Conservation (phyloP, 1,140 invertebrate genomes). For the Drosophila gunungcola region DNA sequence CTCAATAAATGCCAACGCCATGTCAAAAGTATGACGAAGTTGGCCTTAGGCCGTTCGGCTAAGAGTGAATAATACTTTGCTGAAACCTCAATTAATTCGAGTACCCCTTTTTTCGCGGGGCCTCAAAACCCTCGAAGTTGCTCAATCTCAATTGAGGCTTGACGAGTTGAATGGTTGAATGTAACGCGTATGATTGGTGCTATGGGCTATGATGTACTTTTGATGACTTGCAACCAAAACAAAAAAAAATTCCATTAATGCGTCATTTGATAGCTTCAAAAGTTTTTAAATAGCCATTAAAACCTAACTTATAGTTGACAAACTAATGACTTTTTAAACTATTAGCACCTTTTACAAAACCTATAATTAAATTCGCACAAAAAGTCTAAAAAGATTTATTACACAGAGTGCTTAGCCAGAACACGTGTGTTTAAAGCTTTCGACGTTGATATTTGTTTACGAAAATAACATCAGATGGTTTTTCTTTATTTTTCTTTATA, state of each 20-base stretch:
- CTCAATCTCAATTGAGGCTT: slow-evolving; percentile 25
- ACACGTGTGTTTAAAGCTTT: background rate
- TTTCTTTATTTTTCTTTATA: too few relatives aligned
- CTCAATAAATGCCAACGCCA: slow-evolving; percentile 27
- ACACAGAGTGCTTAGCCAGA: background rate
- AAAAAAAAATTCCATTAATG: slow-evolving; percentile 37
- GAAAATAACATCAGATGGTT: background rate
- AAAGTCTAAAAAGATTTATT: background rate
- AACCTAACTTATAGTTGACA: background rate
- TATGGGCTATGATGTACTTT: slow-evolving; percentile 25
- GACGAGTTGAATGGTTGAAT: slow-evolving; percentile 23
- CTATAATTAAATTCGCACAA: slow-evolving; percentile 14
- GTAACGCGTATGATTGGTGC: slow-evolving; percentile 22
- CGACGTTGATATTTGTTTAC: background rate
- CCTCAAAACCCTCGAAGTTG: slow-evolving; percentile 22
- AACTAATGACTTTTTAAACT: slow-evolving; percentile 17
- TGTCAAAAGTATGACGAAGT: slow-evolving; percentile 21
- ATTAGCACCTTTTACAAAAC: slow-evolving; percentile 8
- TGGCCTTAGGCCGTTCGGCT: slow-evolving; percentile 21
- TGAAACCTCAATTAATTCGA: slow-evolving; percentile 36
- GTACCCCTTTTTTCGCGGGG: slow-evolving; percentile 23
- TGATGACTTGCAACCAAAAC: slow-evolving; percentile 38
- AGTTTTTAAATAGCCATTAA: slow-evolving; percentile 19
- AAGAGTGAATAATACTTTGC: slow-evolving; percentile 14
- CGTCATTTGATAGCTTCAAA: slow-evolving; percentile 40